Evolutionary conservation across 2,113 vertebrate genomes (phyloP).

Genomic region (Caranx melampygus): DNA sequence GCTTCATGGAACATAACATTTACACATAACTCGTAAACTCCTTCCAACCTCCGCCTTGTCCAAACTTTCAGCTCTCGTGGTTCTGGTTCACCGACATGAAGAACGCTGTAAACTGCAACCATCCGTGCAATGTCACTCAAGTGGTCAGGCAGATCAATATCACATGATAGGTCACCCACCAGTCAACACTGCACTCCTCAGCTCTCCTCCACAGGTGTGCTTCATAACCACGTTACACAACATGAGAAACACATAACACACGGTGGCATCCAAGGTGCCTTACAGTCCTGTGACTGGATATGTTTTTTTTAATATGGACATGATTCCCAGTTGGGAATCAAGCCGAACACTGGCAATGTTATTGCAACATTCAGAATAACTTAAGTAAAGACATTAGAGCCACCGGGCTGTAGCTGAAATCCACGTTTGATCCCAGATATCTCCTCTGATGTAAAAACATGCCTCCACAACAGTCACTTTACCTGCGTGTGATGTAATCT

Average conservation of each 20-base stretch:
- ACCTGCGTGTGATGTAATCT: slow-evolving; percentile 13
- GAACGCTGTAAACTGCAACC: slow-evolving; percentile 7
- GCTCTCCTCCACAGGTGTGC: neutral
- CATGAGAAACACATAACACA: neutral
- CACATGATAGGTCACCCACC: neutral
- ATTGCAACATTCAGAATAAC: slow-evolving; percentile 21
- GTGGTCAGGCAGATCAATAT: slow-evolving; percentile 24
- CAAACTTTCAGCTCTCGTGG: neutral
- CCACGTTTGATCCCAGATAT: slow-evolving; percentile 29
- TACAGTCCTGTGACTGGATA: slow-evolving; percentile 4
- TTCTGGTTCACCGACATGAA: neutral
- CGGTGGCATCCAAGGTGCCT: slow-evolving; percentile 16
- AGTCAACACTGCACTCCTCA: neutral
- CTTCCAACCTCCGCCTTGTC: neutral
- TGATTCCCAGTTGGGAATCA: slow-evolving; percentile 3
- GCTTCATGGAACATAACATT: neutral
- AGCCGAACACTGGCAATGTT: slow-evolving; percentile 31
- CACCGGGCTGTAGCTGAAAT: neutral
- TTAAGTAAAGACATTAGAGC: slow-evolving; percentile 18
- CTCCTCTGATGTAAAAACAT: slow-evolving; percentile 36
- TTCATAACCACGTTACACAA: slow-evolving; percentile 43
- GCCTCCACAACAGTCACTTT: neutral
- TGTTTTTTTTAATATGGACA: slow-evolving; percentile 19
- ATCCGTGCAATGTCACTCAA: neutral
- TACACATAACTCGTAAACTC: neutral